Percentiles rank a stretch among this genome's conserved stretches.
These are phyloP conservation scores for Cardiocondyla obscurior DNA, from an alignment of 1,140 invertebrate species.

Conservation along the genomic window DNA sequence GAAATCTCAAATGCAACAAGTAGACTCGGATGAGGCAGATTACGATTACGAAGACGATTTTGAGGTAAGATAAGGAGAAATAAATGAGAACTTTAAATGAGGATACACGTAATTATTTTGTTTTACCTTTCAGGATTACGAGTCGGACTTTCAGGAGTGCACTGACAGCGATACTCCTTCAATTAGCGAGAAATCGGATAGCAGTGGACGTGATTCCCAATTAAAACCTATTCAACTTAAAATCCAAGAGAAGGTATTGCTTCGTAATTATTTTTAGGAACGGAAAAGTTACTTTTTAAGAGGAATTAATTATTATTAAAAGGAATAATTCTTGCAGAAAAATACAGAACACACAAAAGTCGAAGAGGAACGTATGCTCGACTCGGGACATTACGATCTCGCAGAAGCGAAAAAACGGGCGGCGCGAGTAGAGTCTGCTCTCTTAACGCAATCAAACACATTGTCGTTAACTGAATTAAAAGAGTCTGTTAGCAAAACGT, in stretches of 20 bases:
- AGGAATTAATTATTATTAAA: constrained; percentile 13
- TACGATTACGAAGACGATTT: constrained; percentile 84
- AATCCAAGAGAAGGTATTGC: constrained; percentile 71
- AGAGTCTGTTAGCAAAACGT: constrained; percentile 70
- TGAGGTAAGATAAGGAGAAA: constrained; percentile 74
- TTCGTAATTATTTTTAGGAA: neutral
- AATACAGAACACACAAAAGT: constrained; percentile 74
- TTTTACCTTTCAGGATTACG: constrained; percentile 80
- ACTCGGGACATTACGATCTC: constrained; percentile 88
- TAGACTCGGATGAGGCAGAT: constrained; percentile 30
- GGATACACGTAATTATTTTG: neutral
- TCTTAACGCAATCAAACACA: constrained; percentile 73
- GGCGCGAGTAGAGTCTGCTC: constrained; percentile 76
- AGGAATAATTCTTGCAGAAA: constrained; percentile 61
- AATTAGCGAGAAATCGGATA: constrained; percentile 76
- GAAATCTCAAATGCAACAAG: neutral
- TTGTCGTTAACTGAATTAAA: constrained; percentile 66
- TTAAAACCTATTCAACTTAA: constrained; percentile 77
- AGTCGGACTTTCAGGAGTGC: constrained; percentile 85
- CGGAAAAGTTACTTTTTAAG: neutral
- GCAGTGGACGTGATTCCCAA: constrained; percentile 61
- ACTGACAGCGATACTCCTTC: constrained; percentile 78
- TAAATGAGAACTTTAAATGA: neutral
- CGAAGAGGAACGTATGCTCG: constrained; percentile 87
- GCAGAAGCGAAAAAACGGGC: constrained; percentile 82